Evolutionary conservation across 2,888 invertebrate genomes (phyloP), one percentile per base, ranked within the genome.

Genomic region (Andrena camellia): DNA sequence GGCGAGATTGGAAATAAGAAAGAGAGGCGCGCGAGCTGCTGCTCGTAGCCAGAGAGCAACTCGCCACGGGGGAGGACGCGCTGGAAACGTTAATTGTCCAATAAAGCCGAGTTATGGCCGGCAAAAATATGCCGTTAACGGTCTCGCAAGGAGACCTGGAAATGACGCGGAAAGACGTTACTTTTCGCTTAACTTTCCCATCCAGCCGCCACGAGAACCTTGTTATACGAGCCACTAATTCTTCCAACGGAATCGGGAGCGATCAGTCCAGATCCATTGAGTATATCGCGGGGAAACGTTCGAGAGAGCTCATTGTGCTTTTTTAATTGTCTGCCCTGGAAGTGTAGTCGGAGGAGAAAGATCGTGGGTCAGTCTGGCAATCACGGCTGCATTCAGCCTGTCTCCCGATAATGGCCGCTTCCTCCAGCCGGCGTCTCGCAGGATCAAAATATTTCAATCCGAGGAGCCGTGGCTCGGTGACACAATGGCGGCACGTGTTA

Each of bases 61-160:
- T 81, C 81, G 76, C 69, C 77, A 63, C 48, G 84, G 81, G 77
- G 83, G 80, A 77, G 71, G 48, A 78, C 84, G 81, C 85, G 81
- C 88, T 90, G 82, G 84, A 91, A 92, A 91, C 91, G 92, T 93
- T 94, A 94, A 94, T 94, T 93, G 93, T 91, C 91, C 92, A 93
- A 94, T 94, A 93, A 93, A 94, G 89, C 85, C 88, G 91, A 93
- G 92, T 94, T 93, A 93, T 89, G 91, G 86, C 79, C 85, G 86
- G 88, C 87, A 85, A 91, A 90, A 91, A 91, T 90, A 89, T 90
- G 89, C 88, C 90, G 88, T 90, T 91, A 90, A 89, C 87, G 86
- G 80, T 79, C 82, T 72, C 84, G 85, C 87, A 89, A 90, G 88
- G 89, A 91, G 90, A 88, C 85, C 90, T 90, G 90, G 91, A 92